phyloP scores from a whole-genome alignment of 2,797 vertebrate genomes.

The Pteronotus mesoamericanus region DNA sequence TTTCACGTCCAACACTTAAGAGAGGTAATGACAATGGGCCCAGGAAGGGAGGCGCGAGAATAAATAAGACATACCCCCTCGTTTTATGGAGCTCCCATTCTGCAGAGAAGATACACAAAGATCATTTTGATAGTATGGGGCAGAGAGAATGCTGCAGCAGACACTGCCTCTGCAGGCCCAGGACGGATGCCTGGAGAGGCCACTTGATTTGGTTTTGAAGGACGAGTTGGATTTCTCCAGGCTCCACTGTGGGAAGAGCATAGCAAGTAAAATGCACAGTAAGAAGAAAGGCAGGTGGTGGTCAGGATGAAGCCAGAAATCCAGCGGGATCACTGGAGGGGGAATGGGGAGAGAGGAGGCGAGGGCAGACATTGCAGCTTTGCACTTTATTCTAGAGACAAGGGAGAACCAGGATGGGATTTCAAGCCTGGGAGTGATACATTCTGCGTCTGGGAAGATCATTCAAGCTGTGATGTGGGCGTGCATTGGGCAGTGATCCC shows the following conservation, averaged over 20 bases:
- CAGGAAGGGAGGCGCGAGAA: background rate
- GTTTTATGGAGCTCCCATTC: background rate
- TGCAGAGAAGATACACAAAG: background rate
- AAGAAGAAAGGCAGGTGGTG: background rate
- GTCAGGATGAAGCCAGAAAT: background rate
- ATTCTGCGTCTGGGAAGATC: background rate
- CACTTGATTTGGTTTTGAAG: background rate
- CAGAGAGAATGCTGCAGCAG: fast-evolving
- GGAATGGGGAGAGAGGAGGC: background rate
- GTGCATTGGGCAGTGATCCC: background rate
- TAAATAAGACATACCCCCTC: background rate
- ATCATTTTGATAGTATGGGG: background rate
- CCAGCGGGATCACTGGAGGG: background rate
- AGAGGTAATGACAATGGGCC: background rate
- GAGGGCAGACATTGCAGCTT: background rate
- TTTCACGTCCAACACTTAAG: background rate
- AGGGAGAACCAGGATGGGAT: background rate
- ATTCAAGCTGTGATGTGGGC: too few relatives aligned
- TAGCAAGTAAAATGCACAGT: background rate
- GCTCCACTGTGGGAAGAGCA: background rate
- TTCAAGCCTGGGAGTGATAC: background rate
- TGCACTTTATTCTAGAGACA: background rate
- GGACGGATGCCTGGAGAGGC: background rate
- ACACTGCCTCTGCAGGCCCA: background rate
- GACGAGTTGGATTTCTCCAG: background rate